Evolutionary conservation across 92 coral and sea anemone species (phyloP).

Genomic region (Heliopora coerulea): DNA sequence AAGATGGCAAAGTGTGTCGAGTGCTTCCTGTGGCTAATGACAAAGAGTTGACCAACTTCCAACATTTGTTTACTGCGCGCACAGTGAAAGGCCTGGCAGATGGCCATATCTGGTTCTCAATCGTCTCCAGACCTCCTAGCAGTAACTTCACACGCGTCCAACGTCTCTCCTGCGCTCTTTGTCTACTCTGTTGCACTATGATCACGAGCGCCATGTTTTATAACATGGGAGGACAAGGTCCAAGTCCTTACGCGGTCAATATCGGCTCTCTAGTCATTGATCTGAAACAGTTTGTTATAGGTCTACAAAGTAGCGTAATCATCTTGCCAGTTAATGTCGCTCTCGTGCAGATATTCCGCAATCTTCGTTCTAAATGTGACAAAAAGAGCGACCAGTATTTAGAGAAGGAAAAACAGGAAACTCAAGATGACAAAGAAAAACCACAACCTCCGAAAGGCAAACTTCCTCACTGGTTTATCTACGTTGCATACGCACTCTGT

Average conservation of each 20-base stretch:
- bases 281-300: slow-evolving; percentile 69
- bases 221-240: slow-evolving; percentile 60
- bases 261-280: slow-evolving; percentile 75
- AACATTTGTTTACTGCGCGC: slow-evolving; percentile 82
- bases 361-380: too few relatives aligned
- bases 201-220: slow-evolving; percentile 91
- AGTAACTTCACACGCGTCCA: slow-evolving; percentile 92
- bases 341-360: too few relatives aligned
- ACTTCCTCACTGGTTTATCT: slow-evolving; percentile 69
- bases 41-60: slow-evolving; percentile 72
- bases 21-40: slow-evolving; percentile 80
- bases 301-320: slow-evolving; percentile 48
- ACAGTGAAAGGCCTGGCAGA: slow-evolving; percentile 85
- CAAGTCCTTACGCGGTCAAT: slow-evolving; percentile 41
- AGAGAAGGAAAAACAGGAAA: neutral
- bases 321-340: too few relatives aligned
- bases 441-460: slow-evolving; percentile 54
- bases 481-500: slow-evolving; percentile 74
- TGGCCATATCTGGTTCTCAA: slow-evolving; percentile 96
- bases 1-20: slow-evolving; percentile 83
- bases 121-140: slow-evolving; percentile 82
- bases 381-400: too few relatives aligned
- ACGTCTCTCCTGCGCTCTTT: slow-evolving; percentile 79
- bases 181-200: slow-evolving; percentile 90
- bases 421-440: too few relatives aligned